Evolutionary conservation across 2,888 invertebrate genomes (phyloP), one percentile per base, ranked within the genome.

Genomic region (Venustoraphidia nigricollis): DNA sequence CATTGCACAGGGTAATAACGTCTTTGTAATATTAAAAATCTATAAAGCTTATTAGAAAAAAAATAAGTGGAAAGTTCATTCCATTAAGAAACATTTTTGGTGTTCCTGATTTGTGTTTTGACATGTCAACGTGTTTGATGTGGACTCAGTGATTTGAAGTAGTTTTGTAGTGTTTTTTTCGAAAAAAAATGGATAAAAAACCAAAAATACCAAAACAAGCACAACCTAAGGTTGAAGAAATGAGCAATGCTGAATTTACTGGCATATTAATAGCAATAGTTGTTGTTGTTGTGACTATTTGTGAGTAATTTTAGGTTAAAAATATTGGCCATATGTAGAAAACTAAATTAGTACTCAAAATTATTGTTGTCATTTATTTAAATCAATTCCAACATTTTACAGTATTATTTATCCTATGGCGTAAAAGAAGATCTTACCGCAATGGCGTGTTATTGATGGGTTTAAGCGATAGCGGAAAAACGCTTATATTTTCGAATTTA

Each of bases 381-480:
- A 41, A 41, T 11, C 13, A 41, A 41, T 45, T 11, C 14, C 36
- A n/a, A 11, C 34, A 27, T 52, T 52, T 72, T 71, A 45, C 61
- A 82, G 81, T 79, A 39, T 62, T 81, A 51, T 75, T 78, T 66
- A 68, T 74, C 63, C 63, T 77, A 54, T 79, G 79, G 68, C 69
- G 74, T 49, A 71, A 73, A 50, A 77, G 71, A 51, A 71, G 71
- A 45, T 62, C 72, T 8, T 27, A 27, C 27, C 73, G 83, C 34
- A 72, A 75, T 38, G 78, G 77, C 55, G 73, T 95, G 44, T 66
- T 94, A 48, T 60, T 95, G 10, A 80, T 86, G 46, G 96, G 96
- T 2, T 72, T 92, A 3, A 84, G 86, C 56, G 91, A 93, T 62
- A 80, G 89, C 35, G 95, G 95, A 13, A 96, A 96, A 71, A 94